Evolutionary conservation across 2,888 invertebrate genomes (phyloP), one percentile per base, ranked within the genome.

Genomic region (Caenorhabditis japonica): DNA sequence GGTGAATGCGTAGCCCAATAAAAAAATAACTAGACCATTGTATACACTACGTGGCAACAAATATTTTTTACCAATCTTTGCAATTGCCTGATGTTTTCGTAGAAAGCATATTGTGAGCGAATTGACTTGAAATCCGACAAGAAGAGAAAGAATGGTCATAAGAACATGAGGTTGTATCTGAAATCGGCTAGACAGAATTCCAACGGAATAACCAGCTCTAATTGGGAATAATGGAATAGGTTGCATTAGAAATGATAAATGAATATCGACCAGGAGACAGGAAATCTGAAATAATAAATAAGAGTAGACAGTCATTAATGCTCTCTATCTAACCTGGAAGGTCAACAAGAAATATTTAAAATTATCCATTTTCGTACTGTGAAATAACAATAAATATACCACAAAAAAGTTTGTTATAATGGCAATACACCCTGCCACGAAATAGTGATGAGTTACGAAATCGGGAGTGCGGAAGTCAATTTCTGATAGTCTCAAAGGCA

Each of bases 121-220:
- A 5, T 61, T 61, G 5, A 61, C 52, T 44, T 61, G 61, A 8
- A 25, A 17, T n/a, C 61, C 52, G 5, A 52, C 61, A 5, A 61
- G 36, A 3, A 61, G 36, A 13, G 61, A 61, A 12, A 61, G n/a
- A 8, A 61, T 3, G 0, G 61, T 44, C 61, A 52, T 51, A 43
- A 51, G 21, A 8, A 0, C 4, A 2, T 21, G 12, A 4, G 13
- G 7, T 39, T 39, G 8, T 51, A 60, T 60, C 25, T 60, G 60
- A 34, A 60, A 39, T 60, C 60, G 0, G 51, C 60, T 23, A 43
- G 60, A 33, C 60, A 1, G 60, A 51, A 4, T n/a, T n/a, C n/a
- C n/a, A n/a, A n/a, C n/a, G n/a, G n/a, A n/a, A n/a, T n/a, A n/a
- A n/a, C n/a, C n/a, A n/a, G n/a, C n/a, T n/a, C n/a, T n/a, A n/a